These are phyloP conservation scores for Lindbergichthys nudifrons DNA, from an alignment of 2,797 vertebrate genomes.

Conservation along the genomic window DNA sequence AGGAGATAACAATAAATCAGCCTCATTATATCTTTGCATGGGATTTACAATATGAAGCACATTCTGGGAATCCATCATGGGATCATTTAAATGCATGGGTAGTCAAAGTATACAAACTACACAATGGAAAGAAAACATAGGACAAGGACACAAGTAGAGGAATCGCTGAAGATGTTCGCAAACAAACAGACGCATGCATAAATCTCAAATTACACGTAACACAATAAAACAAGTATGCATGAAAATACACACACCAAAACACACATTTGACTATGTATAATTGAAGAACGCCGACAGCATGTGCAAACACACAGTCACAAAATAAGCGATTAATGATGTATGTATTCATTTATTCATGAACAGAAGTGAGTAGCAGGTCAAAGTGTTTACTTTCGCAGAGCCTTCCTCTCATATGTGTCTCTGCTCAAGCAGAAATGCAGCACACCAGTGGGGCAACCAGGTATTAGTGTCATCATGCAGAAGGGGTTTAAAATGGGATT, in stretches of 20 bases:
- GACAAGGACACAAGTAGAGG: slow-evolving; percentile 35
- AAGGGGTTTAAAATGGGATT: neutral
- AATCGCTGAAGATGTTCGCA: neutral
- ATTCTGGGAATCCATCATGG: slow-evolving; percentile 32
- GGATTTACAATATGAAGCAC: slow-evolving; percentile 35
- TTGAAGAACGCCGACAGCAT: slow-evolving; percentile 16
- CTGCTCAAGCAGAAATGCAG: slow-evolving; percentile 21
- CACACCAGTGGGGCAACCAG: slow-evolving; percentile 13
- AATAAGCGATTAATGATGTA: slow-evolving; percentile 47
- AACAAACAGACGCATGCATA: neutral
- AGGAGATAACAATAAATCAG: slow-evolving; percentile 52
- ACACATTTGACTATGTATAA: slow-evolving; percentile 22
- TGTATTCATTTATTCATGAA: slow-evolving; percentile 64
- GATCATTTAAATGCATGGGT: slow-evolving; percentile 41
- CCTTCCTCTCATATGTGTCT: slow-evolving; percentile 43
- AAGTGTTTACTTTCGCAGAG: slow-evolving; percentile 53
- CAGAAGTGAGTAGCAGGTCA: slow-evolving; percentile 51
- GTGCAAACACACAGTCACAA: slow-evolving; percentile 37
- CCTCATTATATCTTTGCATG: slow-evolving; percentile 53
- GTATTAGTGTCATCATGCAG: slow-evolving; percentile 24
- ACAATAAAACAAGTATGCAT: slow-evolving; percentile 22
- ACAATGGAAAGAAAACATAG: slow-evolving; percentile 16
- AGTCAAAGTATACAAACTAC: slow-evolving; percentile 22
- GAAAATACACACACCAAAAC: slow-evolving; percentile 25
- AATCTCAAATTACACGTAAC: slow-evolving; percentile 12